A percentile compares a stretch with the other conserved stretches of the same genome.
Evolutionary conservation across 2,888 invertebrate species (phyloP).

Genomic region (Sclerodermus sp.): DNA sequence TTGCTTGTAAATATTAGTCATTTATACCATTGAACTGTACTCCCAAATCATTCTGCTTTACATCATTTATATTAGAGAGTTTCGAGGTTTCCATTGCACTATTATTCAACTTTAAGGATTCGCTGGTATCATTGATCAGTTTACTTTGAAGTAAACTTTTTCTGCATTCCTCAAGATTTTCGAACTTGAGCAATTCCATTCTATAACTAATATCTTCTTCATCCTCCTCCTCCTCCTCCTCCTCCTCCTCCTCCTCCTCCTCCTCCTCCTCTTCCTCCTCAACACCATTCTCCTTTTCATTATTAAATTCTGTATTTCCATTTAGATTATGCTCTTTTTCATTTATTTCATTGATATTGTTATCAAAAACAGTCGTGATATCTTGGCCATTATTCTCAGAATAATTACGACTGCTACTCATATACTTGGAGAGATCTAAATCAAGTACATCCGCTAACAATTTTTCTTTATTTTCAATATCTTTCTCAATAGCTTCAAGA

Average conservation of each 20-base stretch:
- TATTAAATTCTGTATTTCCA: neutral
- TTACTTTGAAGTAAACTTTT: conserved; percentile 39
- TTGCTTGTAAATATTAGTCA: neutral
- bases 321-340: neutral
- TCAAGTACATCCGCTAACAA: conserved; percentile 69
- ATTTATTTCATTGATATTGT: neutral
- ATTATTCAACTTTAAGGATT: conserved; percentile 18
- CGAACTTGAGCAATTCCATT: conserved; percentile 45
- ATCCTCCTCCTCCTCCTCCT: conserved; percentile 38
- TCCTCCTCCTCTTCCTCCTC: conserved; percentile 3
- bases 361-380: neutral
- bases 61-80: conserved; percentile 21
- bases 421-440: conserved; percentile 60
- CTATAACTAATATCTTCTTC: conserved; percentile 51
- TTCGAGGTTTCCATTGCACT: conserved; percentile 17
- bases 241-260: conserved; percentile 28
- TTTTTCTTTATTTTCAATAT: conserved; percentile 76
- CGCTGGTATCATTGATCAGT: conserved; percentile 7
- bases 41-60: conserved; percentile 34
- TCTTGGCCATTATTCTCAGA: neutral
- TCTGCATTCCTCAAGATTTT: conserved; percentile 46
- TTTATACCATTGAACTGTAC: conserved; percentile 40
- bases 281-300: neutral
- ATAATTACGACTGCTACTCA: conserved; percentile 38
- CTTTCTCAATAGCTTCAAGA: conserved; percentile 66